Percentiles rank a stretch among this genome's conserved stretches.
Evolutionary conservation across 2,113 vertebrate genomes (phyloP).

Genomic region (Nesogale talazaci): DNA sequence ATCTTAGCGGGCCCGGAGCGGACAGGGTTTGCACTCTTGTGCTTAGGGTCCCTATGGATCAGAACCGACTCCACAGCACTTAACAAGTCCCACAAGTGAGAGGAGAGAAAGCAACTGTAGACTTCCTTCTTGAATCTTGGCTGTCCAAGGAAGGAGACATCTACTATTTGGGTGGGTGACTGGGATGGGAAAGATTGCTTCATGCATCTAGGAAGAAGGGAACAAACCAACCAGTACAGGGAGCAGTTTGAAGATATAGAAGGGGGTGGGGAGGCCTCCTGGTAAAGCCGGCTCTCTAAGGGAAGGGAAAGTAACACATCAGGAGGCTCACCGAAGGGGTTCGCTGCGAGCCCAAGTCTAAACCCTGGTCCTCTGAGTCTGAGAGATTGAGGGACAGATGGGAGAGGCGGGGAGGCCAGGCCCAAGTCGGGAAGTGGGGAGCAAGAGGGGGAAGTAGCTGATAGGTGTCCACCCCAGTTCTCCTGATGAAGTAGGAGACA

Average conservation of each 20-base stretch:
- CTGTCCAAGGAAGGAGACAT: neutral
- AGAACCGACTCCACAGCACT: too few relatives aligned
- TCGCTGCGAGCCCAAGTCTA: neutral
- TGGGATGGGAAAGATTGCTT: neutral
- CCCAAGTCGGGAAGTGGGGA: neutral
- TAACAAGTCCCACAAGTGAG: too few relatives aligned
- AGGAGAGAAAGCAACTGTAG: neutral
- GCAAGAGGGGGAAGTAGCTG: neutral
- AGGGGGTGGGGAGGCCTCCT: neutral
- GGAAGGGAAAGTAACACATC: neutral
- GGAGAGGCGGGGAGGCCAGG: neutral
- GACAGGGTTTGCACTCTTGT: too few relatives aligned
- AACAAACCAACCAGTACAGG: neutral
- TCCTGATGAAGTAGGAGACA: neutral
- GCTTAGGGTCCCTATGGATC: too few relatives aligned
- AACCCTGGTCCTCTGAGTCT: neutral
- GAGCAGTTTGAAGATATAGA: neutral
- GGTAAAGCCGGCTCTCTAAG: neutral
- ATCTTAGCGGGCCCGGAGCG: too few relatives aligned
- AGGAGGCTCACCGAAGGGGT: neutral
- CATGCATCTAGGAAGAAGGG: neutral
- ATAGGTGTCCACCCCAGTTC: neutral
- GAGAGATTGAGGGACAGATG: neutral
- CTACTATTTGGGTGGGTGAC: neutral
- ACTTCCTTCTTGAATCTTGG: neutral